A percentile compares a stretch with the other conserved stretches of the same genome.
Evolutionary conservation across 2,888 invertebrate species (phyloP).

Genomic region (Himalopsyche kuldschensis): DNA sequence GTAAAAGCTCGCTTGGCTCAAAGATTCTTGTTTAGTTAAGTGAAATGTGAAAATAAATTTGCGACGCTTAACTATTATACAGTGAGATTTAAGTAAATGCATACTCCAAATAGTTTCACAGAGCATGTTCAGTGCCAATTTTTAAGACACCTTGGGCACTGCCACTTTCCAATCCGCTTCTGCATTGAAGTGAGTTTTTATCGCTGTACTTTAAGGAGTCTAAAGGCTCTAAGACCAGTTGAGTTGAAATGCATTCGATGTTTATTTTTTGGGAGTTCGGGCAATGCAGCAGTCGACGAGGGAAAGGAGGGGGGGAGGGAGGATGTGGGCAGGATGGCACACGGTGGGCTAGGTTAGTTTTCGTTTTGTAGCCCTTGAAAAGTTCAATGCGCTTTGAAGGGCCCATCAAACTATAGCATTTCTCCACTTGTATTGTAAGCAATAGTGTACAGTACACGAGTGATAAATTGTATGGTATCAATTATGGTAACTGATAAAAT

Average conservation of each 20-base stretch:
- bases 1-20: no score
- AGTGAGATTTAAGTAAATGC: no score
- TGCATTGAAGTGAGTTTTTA: not conserved
- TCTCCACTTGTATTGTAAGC: no score
- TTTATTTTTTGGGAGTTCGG: slow-evolving; percentile 30
- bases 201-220: not conserved
- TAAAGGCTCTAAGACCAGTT: slow-evolving; percentile 7
- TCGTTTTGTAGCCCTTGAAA: slow-evolving; percentile 32
- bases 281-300: slow-evolving; percentile 16
- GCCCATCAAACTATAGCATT: not conserved
- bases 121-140: no score
- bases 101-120: no score
- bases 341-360: slow-evolving; percentile 43
- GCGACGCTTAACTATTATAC: no score
- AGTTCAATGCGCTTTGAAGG: not conserved
- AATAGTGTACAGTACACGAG: no score
- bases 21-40: no score
- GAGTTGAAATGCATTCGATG: slow-evolving; percentile 9
- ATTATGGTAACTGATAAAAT: no score
- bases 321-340: slow-evolving; percentile 30
- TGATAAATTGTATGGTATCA: no score
- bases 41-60: no score
- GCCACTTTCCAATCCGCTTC: not conserved
- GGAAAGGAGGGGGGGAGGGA: slow-evolving; percentile 16
- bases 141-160: not conserved